A percentile compares a stretch with the other conserved stretches of the same genome.
phyloP scores from a whole-genome alignment of 1,140 invertebrate species.

The Brachionus asplanchnoidis region DNA sequence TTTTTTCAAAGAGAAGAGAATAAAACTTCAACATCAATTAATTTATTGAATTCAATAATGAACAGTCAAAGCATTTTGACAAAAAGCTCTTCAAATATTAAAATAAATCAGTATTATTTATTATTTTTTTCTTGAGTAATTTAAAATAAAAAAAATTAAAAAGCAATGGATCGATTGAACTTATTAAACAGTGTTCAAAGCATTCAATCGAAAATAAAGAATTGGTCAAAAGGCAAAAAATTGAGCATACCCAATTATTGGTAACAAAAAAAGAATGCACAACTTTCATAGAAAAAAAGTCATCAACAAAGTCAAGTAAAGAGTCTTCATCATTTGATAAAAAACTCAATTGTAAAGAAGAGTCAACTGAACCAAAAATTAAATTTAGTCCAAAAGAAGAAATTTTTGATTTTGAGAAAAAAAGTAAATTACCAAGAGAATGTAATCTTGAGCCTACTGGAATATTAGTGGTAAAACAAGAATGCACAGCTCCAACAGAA shows the following conservation, averaged over 20 bases:
- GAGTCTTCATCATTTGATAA: neutral
- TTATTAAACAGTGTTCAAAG: neutral
- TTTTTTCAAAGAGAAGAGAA: neutral
- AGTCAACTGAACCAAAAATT: neutral
- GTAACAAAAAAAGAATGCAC: no score
- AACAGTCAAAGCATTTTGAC: neutral
- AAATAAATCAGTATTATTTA: conserved; percentile 5
- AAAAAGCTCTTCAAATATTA: neutral
- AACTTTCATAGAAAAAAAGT: no score
- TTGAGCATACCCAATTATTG: no score
- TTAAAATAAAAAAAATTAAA: neutral
- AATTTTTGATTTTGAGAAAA: neutral
- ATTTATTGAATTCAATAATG: conserved; percentile 19
- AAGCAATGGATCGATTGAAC: neutral
- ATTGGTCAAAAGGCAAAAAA: no score
- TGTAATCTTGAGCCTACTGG: no score
- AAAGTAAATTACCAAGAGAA: neutral
- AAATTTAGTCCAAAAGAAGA: neutral
- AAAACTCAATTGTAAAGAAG: neutral
- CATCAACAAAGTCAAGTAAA: no score
- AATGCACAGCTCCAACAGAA: no score
- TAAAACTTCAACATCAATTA: neutral
- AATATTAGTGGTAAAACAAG: neutral
- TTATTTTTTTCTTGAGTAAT: neutral
- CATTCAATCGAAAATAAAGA: no score